phyloP scores from a whole-genome alignment of 2,113 vertebrate species.

The Poeciliopsis prolifica region DNA sequence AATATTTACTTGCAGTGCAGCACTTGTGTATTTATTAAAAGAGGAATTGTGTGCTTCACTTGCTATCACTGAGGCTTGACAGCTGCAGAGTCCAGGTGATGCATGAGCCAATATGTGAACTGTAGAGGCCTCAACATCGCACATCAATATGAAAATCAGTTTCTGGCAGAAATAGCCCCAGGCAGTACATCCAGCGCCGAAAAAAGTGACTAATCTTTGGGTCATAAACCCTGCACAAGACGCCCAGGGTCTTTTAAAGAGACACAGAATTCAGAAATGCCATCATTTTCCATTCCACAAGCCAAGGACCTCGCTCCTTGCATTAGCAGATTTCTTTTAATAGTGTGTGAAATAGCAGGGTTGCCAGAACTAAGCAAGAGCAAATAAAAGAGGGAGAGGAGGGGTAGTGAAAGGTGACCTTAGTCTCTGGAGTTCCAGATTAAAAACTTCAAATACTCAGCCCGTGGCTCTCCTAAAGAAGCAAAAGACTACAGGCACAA shows the following conservation, averaged over 20 bases:
- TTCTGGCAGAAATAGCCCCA: slow-evolving; percentile 77
- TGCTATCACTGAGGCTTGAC: slow-evolving; percentile 81
- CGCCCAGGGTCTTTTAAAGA: slow-evolving; percentile 72
- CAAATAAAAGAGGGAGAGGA: slow-evolving; percentile 71
- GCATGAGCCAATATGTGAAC: slow-evolving; percentile 84
- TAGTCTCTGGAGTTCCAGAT: slow-evolving; percentile 76
- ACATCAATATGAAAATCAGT: slow-evolving; percentile 86
- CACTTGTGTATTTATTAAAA: slow-evolving; percentile 82
- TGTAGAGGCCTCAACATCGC: slow-evolving; percentile 77
- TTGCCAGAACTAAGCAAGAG: slow-evolving; percentile 75
- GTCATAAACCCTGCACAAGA: slow-evolving; percentile 80
- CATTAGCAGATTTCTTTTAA: slow-evolving; percentile 79
- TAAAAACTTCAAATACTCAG: slow-evolving; percentile 79
- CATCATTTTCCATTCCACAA: slow-evolving; percentile 75
- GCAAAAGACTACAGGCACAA: slow-evolving; percentile 70
- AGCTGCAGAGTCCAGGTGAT: slow-evolving; percentile 81
- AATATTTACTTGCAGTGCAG: slow-evolving; percentile 57
- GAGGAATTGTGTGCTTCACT: slow-evolving; percentile 74
- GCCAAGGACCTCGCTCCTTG: slow-evolving; percentile 67
- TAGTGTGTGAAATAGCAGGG: slow-evolving; percentile 79
- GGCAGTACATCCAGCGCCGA: slow-evolving; percentile 77
- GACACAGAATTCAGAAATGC: slow-evolving; percentile 77
- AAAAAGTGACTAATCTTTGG: slow-evolving; percentile 81
- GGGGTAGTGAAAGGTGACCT: slow-evolving; percentile 77
- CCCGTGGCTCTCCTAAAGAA: slow-evolving; percentile 72